Base-by-base conservation (phyloP, 92 coral and sea anemone genomes). In the Desmophyllum pertusum region DNA sequence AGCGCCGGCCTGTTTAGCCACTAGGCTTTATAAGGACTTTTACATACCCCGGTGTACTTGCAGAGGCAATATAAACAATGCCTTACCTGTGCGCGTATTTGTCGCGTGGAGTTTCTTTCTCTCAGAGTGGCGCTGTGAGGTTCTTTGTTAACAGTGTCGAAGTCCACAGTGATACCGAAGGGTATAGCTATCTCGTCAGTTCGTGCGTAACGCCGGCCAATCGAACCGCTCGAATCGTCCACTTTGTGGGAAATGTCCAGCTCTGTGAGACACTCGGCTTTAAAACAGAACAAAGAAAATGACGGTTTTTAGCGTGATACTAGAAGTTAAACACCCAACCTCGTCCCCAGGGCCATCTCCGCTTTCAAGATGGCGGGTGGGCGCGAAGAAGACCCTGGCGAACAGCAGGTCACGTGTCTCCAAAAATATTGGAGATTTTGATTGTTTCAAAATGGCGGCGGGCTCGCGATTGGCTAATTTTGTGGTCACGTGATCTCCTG, bases 171-270 rank as follows among this genome's bases (percentile, higher is more conserved):
- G 59, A 96, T 93, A 39, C 99, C 99, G 78, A 96, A 96, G 41
- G 99, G 99, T 46, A 96, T 94, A 23, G 98, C 99, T 15, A 96
- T 94, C 85, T 96, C 99, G 80, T 96, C 99, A 0, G 99, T 96
- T 37, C 99, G 91, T 5, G 99, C 98, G 67, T 96, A 96, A 10
- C 99, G 96, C 64, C 99, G 94, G 27, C 99, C 99, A 38, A 96
- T 96, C 11, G 99, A 96, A 33, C 99, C 99, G 42, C 96, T 95
- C 21, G 99, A 96, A 43, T 95, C 98, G 76, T 96, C 99, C 33
- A 96, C 97, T 72, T 93, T 96, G 89, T 96, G 99, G 25, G 97
- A 90, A 70, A 96, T 94, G 77, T 96, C 97, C 84, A 94, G 72
- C 66, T 93, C 95, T 40, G 98, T 96, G 70, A 96, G 72, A 6